These are phyloP conservation scores for Hirudinaria manillensis DNA, from an alignment of 2,888 invertebrate genomes.

Conservation along the genomic window DNA sequence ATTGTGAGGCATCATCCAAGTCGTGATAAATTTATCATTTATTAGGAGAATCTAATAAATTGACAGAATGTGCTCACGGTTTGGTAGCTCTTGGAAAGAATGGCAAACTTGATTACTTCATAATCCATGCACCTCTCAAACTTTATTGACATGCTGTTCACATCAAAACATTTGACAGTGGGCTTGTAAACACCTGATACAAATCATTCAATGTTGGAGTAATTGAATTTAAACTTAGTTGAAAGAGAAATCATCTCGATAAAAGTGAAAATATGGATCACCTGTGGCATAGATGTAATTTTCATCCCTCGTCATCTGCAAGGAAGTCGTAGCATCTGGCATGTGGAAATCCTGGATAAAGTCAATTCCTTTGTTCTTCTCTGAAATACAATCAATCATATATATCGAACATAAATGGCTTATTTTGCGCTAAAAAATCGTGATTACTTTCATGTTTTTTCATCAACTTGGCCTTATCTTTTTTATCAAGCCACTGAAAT, in stretches of 20 bases:
- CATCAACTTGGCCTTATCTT: slow-evolving; percentile 3
- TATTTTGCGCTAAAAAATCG: background rate
- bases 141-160: slow-evolving; percentile 87
- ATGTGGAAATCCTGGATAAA: slow-evolving; percentile 98
- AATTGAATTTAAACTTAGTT: background rate
- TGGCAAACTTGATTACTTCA: slow-evolving; percentile 86
- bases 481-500: slow-evolving; percentile 28
- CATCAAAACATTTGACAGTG: slow-evolving; percentile 88
- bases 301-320: slow-evolving; percentile 67
- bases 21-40: too few relatives aligned
- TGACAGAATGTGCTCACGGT: slow-evolving; percentile 64
- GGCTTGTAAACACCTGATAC: slow-evolving; percentile 78
- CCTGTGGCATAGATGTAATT: slow-evolving; percentile 25
- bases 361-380: slow-evolving; percentile 81
- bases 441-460: slow-evolving; percentile 25
- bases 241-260: background rate
- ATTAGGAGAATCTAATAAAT: too few relatives aligned
- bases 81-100: slow-evolving; percentile 88
- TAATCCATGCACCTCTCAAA: slow-evolving; percentile 96
- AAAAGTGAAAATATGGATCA: background rate
- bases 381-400: slow-evolving; percentile 52
- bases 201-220: background rate
- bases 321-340: slow-evolving; percentile 83
- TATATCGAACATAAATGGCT: background rate
- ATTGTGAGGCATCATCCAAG: too few relatives aligned